Evolutionary conservation across 2,888 invertebrate genomes (phyloP).

Genomic region (Tupiocoris notatus): DNA sequence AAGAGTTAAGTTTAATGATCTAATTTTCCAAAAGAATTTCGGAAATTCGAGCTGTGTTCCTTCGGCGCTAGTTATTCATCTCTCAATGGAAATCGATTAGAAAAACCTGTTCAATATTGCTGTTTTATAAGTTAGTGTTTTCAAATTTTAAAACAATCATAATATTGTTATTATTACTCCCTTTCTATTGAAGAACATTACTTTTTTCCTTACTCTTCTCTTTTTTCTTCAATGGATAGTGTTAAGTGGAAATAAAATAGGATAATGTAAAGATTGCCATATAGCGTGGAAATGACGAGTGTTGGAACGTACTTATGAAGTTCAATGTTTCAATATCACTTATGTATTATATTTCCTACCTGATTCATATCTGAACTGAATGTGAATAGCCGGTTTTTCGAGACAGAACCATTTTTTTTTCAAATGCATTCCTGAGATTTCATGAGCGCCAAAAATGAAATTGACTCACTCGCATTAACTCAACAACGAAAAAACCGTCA

Average conservation of each 20-base stretch:
- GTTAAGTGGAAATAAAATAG: constrained; percentile 11
- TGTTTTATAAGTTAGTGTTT: constrained; percentile 40
- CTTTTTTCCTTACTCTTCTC: constrained; percentile 21
- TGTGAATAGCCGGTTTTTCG: neutral
- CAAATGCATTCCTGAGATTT: neutral
- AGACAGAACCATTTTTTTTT: neutral
- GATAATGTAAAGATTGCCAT: constrained; percentile 37
- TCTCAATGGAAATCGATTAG: neutral
- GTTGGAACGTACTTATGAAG: neutral
- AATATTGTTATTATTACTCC: constrained; percentile 27
- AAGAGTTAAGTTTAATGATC: neutral
- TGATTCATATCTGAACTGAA: neutral
- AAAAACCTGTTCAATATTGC: constrained; percentile 11
- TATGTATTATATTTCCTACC: neutral
- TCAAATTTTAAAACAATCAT: constrained; percentile 35
- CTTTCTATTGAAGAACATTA: neutral
- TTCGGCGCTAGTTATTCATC: constrained; percentile 30
- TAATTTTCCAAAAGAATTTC: constrained; percentile 13
- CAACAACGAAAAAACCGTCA: no score
- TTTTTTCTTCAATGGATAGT: constrained; percentile 19
- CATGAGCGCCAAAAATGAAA: no score
- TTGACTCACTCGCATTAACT: no score
- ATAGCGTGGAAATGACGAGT: neutral
- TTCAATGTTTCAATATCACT: neutral
- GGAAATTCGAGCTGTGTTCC: constrained; percentile 36